Conservation (phyloP, 2,797 vertebrate genomes). For the Galagoides demidoff region DNA sequence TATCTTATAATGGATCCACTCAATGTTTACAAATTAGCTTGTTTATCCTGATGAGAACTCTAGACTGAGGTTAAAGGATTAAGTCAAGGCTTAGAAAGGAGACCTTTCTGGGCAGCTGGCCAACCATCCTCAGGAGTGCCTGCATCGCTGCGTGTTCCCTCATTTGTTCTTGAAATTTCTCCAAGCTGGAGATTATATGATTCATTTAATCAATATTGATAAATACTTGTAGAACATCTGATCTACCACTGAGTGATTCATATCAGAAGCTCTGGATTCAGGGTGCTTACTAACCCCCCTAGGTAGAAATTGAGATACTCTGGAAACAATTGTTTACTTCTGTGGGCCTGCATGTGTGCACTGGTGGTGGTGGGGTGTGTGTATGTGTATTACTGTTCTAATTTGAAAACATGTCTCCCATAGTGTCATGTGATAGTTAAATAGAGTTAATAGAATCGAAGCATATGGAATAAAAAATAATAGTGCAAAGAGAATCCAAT, state of each 20-base stretch:
- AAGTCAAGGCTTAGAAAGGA: conserved; percentile 17
- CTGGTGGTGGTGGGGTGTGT: neutral
- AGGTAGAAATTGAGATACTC: neutral
- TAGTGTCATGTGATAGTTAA: neutral
- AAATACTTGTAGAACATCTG: neutral
- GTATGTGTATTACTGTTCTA: neutral
- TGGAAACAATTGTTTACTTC: neutral
- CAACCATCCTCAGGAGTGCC: neutral
- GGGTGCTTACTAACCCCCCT: neutral
- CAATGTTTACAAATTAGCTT: conserved; percentile 39
- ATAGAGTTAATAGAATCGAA: neutral
- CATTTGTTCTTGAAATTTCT: conserved; percentile 53
- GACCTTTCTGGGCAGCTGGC: conserved; percentile 23
- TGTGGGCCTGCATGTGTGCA: no score
- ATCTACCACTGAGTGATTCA: neutral
- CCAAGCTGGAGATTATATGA: conserved; percentile 5
- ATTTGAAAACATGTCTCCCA: neutral
- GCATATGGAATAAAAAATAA: neutral
- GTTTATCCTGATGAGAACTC: conserved; percentile 3
- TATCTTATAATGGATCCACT: neutral
- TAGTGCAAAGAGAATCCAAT: neutral
- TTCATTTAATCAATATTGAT: conserved; percentile 63
- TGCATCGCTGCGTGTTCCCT: neutral
- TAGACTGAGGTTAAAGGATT: conserved; percentile 41
- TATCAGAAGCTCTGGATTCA: neutral